Base-by-base conservation (phyloP, 2,113 vertebrate genomes). In the Kryptolebias marmoratus region DNA sequence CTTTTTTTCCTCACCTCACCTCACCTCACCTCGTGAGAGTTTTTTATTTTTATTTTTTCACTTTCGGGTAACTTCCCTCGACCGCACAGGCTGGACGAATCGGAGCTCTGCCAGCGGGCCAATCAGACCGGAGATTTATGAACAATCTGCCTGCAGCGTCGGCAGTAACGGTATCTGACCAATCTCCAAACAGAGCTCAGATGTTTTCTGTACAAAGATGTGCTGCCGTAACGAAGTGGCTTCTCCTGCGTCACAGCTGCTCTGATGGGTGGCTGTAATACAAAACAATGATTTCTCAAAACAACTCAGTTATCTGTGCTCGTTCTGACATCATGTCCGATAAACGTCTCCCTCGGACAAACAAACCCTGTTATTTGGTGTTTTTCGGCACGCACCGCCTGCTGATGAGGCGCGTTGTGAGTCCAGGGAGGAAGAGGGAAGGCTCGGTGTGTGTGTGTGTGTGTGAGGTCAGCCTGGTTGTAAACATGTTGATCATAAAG, bases 401-500 rank as follows among this genome's bases (percentile, higher is more conserved):
- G 69, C 62, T 76, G 63, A 47, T 77, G 54, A 72, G 68, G 63
- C 55, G 69, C 13, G 39, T 22, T 73, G 61, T 31, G 59, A 64
- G 58, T 68, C 66, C 48, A 58, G 58, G 22, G 42, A 79, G 69
- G 71, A 65, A 71, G 70, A 67, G 67, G 53, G 18, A 50, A 18
- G 49, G 49, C 49, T 50, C 16, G 49, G 49, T 60, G 15, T 31
- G 55, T 57, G 56, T 58, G n/a, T 11, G 50, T 49, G 52, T 9
- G 57, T 52, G 31, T 79, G 63, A 72, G 78, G 79, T 84, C 77
- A 81, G 53, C 1, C 39, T 45, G 31, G 77, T 49, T 13, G 82
- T 81, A 79, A 90, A 88, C 83, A 85, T 75, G 85, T 74, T 84
- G 49, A 68, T 83, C 64, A 22, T 49, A 12, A 48, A 65, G 55